These are phyloP conservation scores for Rhagium mordax DNA, from an alignment of 2,888 invertebrate species.

Conservation along the genomic window DNA sequence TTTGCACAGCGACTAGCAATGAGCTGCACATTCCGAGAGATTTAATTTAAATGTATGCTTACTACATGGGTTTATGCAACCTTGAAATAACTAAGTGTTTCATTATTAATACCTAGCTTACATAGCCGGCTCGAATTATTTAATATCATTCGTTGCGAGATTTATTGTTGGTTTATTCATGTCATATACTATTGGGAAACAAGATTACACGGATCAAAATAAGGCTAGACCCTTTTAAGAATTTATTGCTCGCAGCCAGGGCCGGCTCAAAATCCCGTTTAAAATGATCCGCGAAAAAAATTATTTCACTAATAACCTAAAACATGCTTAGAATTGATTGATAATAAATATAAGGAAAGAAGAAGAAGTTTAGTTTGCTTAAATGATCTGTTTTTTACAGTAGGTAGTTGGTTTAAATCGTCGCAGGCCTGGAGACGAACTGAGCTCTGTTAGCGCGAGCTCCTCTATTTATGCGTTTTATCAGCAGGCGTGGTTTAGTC, in stretches of 20 bases:
- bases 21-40: constrained; percentile 47
- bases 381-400: no score
- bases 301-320: no score
- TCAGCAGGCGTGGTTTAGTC: no score
- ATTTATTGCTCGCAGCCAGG: not conserved
- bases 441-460: no score
- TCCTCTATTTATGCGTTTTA: no score
- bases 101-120: constrained; percentile 44
- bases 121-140: constrained; percentile 33
- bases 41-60: constrained; percentile 44
- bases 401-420: no score
- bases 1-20: constrained; percentile 46
- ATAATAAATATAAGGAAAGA: no score
- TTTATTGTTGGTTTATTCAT: constrained; percentile 11
- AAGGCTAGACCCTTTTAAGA: not conserved
- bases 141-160: constrained; percentile 30
- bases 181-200: constrained; percentile 8
- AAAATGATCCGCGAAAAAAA: no score
- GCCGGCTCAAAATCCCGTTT: not conserved
- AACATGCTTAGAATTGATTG: no score
- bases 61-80: constrained; percentile 41
- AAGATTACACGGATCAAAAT: not conserved
- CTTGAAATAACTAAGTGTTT: constrained; percentile 54
- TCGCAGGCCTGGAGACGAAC: no score
- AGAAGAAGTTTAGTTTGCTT: no score